Evolutionary conservation across 2,888 invertebrate genomes (phyloP), one percentile per base, ranked within the genome.

Genomic region (Deilephila porcellus): DNA sequence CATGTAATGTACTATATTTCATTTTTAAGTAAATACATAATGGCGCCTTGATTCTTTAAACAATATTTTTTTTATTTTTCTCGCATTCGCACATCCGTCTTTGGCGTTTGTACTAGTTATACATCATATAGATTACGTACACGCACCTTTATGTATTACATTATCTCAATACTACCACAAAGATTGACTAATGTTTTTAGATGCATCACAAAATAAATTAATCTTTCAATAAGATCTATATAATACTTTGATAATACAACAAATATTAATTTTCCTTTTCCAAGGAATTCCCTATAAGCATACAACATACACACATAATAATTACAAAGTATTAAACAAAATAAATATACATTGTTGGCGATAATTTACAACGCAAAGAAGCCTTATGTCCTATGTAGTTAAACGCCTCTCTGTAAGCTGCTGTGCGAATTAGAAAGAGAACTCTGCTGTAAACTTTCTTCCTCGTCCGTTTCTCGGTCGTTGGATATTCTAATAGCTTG

Each of bases 401-500:
- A 93, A 73, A 93, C 92, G n/a, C 91, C 91, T 78, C 93, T 86
- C 78, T 94, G 94, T 60, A 94, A 82, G 67, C 90, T 93, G 25
- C 80, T 87, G 56, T 88, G 90, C 0, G 95, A 94, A 77, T 92
- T 93, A 0, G 94, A 87, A n/a, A 91, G 85, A 3, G 94, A 91
- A 60, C 85, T 90, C 71, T 89, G 88, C 76, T 91, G 93, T 56
- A 93, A 78, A 76, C 83, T 91, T 74, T 95, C 94, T 72, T 95
- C 96, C 76, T 98, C 97, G 74, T 97, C 98, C 64, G 98, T 98
- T 52, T 98, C 97, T 83, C 98, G 97, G 77, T 97, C 96, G 14
- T 98, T 98, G 70, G 98, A 97, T 84, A 98, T 97, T 76, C 98
- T 96, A 80, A 99, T 98, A 0, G 99, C 99, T 89, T 99, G 98